Evolutionary conservation across 2,797 vertebrate species (phyloP).

Genomic region (Protonibea diacanthus): DNA sequence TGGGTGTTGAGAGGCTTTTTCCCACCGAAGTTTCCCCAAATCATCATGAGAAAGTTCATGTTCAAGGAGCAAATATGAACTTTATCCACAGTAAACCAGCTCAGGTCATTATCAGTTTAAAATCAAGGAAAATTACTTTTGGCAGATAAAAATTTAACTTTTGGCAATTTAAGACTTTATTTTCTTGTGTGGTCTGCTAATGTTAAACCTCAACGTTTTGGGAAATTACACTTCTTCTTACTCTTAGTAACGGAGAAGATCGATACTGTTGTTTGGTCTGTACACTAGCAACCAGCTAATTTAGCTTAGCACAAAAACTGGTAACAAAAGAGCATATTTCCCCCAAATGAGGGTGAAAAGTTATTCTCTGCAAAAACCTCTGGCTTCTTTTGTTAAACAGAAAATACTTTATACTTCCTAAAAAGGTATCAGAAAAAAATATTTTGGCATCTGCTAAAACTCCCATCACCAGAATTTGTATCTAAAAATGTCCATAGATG

Average conservation of each 20-base stretch:
- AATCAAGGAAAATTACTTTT: not conserved
- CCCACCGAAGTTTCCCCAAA: not conserved
- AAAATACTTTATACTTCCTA: not conserved
- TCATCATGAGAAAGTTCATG: not conserved
- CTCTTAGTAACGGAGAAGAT: not conserved
- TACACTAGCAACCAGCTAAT: not conserved
- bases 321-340: not conserved
- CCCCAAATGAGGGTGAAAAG: not conserved
- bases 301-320: not conserved
- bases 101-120: not conserved
- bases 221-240: not conserved
- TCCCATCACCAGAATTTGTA: not conserved
- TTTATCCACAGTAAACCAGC: not conserved
- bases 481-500: not conserved
- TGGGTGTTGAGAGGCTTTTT: not conserved
- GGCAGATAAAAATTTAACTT: not conserved
- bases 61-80: not conserved
- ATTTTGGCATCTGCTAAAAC: not conserved
- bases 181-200: not conserved
- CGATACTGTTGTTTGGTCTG: not conserved
- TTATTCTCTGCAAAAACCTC: not conserved
- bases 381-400: not conserved
- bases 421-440: not conserved
- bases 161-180: not conserved
- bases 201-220: not conserved